Evolutionary conservation across 2,888 invertebrate species (phyloP).

Genomic region (Cacoxenus indagator): DNA sequence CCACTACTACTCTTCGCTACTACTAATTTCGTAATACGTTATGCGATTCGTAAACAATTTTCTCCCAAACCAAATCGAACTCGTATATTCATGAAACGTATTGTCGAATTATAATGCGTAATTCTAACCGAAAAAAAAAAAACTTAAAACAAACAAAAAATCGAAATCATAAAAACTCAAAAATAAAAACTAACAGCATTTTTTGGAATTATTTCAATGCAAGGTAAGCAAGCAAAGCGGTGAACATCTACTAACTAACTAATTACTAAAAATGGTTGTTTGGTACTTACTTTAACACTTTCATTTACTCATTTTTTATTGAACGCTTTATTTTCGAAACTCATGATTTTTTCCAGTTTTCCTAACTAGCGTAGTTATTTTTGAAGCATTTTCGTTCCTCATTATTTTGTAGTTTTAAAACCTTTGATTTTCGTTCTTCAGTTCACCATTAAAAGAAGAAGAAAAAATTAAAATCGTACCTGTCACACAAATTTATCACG

Average conservation of each 20-base stretch:
- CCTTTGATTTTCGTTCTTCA: neutral
- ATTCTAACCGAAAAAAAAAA: constrained; percentile 10
- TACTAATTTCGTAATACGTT: constrained; percentile 30
- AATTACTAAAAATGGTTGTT: constrained; percentile 67
- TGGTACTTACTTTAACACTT: constrained; percentile 48
- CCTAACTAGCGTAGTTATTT: constrained; percentile 10
- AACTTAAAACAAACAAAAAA: constrained; percentile 29
- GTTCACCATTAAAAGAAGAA: neutral
- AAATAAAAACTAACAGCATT: constrained; percentile 79
- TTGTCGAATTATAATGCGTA: neutral
- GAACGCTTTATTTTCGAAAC: constrained; percentile 22
- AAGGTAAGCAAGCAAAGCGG: constrained; percentile 84
- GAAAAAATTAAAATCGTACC: neutral
- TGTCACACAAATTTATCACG: neutral
- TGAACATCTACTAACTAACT: constrained; percentile 48
- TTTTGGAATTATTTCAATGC: constrained; percentile 99
- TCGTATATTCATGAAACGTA: constrained; percentile 22
- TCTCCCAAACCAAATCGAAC: neutral
- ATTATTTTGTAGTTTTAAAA: constrained; percentile 2
- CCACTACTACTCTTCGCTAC: constrained; percentile 46
- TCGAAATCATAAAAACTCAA: constrained; percentile 49
- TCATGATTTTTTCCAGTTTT: neutral
- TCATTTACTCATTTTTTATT: constrained; percentile 39
- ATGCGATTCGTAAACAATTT: constrained; percentile 11
- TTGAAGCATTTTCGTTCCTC: too few species aligned